phyloP scores from a whole-genome alignment of 2,113 vertebrate genomes.

The Calyptommatus sinebrachiatus region DNA sequence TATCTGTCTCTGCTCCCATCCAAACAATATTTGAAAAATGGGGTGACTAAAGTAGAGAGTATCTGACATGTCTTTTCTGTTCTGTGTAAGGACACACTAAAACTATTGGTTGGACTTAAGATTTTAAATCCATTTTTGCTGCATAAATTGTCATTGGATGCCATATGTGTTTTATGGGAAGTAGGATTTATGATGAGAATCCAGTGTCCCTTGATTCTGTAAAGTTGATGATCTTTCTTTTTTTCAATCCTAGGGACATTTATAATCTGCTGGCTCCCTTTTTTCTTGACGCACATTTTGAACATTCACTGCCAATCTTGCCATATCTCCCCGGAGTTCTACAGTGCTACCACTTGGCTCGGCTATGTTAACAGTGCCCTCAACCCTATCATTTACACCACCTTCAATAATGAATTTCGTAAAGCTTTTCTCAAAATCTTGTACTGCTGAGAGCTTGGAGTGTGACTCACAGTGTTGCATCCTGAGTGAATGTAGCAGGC shows the following conservation, averaged over 20 bases:
- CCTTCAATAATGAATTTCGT: slow-evolving; percentile 91
- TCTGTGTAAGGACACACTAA: neutral
- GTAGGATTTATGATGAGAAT: neutral
- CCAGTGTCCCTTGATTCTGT: neutral
- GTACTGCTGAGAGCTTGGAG: slow-evolving; percentile 72
- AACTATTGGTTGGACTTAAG: neutral
- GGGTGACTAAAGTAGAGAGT: neutral
- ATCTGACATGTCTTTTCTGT: neutral
- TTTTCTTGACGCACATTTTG: slow-evolving; percentile 92
- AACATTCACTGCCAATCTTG: slow-evolving; percentile 89
- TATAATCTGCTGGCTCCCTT: slow-evolving; percentile 94
- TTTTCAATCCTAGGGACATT: slow-evolving; percentile 80
- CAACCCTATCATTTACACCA: slow-evolving; percentile 93
- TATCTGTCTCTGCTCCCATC: neutral
- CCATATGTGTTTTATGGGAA: neutral
- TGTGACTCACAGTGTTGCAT: neutral
- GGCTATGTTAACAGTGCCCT: slow-evolving; percentile 92
- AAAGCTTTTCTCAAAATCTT: slow-evolving; percentile 94
- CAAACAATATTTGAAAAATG: neutral
- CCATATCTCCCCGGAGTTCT: slow-evolving; percentile 80
- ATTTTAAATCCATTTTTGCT: no score
- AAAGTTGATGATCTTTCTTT: slow-evolving; percentile 24
- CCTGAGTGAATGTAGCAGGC: neutral
- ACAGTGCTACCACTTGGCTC: slow-evolving; percentile 91
- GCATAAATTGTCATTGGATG: neutral